phyloP scores from a whole-genome alignment of 1,140 invertebrate species.

The Chironomus striatipennis region DNA sequence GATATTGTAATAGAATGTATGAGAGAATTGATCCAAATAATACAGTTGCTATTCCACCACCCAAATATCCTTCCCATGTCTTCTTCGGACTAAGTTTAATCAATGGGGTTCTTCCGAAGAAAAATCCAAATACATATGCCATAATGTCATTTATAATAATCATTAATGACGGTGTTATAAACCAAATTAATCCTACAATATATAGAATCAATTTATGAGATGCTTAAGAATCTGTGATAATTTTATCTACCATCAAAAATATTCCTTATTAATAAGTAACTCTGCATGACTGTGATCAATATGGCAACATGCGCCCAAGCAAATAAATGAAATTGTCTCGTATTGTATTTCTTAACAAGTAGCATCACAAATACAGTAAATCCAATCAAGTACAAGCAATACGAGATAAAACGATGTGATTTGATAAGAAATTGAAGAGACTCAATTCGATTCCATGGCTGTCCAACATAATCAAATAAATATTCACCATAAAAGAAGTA shows the following conservation, averaged over 20 bases:
- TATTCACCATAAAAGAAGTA: slow-evolving; percentile 8
- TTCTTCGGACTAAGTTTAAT: slow-evolving; percentile 91
- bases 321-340: slow-evolving; percentile 91
- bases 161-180: slow-evolving; percentile 88
- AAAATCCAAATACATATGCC: slow-evolving; percentile 93
- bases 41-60: slow-evolving; percentile 79
- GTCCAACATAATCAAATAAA: background rate
- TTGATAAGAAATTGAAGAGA: background rate
- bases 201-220: background rate
- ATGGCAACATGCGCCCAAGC: slow-evolving; percentile 90
- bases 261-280: slow-evolving; percentile 87
- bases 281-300: slow-evolving; percentile 82
- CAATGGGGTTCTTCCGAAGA: slow-evolving; percentile 84
- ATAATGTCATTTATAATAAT: slow-evolving; percentile 92
- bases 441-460: background rate
- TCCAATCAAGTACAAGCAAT: slow-evolving; percentile 29
- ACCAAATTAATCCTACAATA: slow-evolving; percentile 54
- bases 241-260: slow-evolving; percentile 64
- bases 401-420: slow-evolving; percentile 1
- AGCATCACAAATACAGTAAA: slow-evolving; percentile 66
- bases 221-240: background rate
- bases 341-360: slow-evolving; percentile 85
- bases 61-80: slow-evolving; percentile 87
- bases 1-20: slow-evolving; percentile 66
- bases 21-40: slow-evolving; percentile 73